A percentile compares a stretch with the other conserved stretches of the same genome.
phyloP scores from a whole-genome alignment of 2,888 invertebrate genomes.

The Drosophila gaucha region DNA sequence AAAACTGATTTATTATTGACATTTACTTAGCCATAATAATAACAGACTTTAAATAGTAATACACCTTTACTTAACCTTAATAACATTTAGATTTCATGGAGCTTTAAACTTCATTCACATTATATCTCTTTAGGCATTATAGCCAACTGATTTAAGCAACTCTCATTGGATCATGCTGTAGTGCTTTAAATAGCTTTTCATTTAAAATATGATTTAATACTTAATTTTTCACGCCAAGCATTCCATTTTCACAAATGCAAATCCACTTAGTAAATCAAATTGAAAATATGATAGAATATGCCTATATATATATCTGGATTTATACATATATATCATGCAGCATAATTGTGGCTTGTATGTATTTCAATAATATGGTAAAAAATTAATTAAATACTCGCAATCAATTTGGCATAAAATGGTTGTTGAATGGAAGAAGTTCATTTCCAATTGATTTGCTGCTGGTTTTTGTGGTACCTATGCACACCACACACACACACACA shows the following conservation, averaged over 20 bases:
- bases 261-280: conserved; percentile 57
- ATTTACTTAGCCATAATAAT: too few relatives aligned
- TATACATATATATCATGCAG: conserved; percentile 3
- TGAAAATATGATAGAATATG: conserved; percentile 1
- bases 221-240: not conserved
- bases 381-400: conserved; percentile 77
- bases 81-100: too few relatives aligned
- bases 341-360: conserved; percentile 30
- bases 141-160: not conserved
- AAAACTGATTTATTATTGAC: too few relatives aligned
- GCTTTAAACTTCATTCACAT: not conserved
- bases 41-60: too few relatives aligned
- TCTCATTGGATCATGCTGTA: not conserved
- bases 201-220: not conserved
- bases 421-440: conserved; percentile 56
- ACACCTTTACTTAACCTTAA: too few relatives aligned
- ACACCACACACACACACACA: conserved; percentile 12
- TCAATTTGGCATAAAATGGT: conserved; percentile 78
- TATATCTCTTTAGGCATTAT: not conserved
- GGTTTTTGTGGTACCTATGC: conserved; percentile 68
- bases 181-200: not conserved
- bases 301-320: conserved; percentile 27
- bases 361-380: conserved; percentile 58
- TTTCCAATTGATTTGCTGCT: conserved; percentile 75
- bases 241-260: conserved; percentile 16